Conservation (phyloP, 2,113 vertebrate species). For the Anser brachyrhynchus region DNA sequence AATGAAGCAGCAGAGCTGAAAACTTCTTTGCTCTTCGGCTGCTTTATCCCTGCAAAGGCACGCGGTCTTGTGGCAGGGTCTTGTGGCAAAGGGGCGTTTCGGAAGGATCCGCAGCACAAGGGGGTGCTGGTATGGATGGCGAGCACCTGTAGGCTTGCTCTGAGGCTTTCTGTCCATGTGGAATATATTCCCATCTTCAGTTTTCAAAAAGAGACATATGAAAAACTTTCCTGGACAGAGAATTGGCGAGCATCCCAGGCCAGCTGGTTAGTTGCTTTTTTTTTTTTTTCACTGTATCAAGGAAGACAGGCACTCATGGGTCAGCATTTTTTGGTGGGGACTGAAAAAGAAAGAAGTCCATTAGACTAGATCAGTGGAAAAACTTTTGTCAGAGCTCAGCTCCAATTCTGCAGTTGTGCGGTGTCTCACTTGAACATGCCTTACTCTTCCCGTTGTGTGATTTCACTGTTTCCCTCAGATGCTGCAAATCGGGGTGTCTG, state of each 20-base stretch:
- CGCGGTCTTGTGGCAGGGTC: not conserved
- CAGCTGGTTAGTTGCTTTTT: not conserved
- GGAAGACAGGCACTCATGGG: not conserved
- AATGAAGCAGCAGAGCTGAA: constrained; percentile 30
- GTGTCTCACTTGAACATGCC: not conserved
- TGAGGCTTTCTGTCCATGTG: constrained; percentile 35
- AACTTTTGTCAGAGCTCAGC: not conserved
- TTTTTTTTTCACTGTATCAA: not conserved
- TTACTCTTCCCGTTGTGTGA: not conserved
- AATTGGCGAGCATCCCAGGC: not conserved
- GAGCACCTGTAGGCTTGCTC: constrained; percentile 22
- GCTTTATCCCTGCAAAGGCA: not conserved
- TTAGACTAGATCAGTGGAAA: not conserved
- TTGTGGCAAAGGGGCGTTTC: not conserved
- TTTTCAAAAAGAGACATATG: constrained; percentile 8
- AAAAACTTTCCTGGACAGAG: not conserved
- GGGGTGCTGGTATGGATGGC: constrained; percentile 25
- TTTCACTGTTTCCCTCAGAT: not conserved
- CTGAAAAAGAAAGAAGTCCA: not conserved
- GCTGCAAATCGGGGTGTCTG: not conserved
- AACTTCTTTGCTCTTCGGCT: constrained; percentile 10
- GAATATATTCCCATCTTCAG: not conserved
- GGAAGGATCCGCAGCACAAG: constrained; percentile 29
- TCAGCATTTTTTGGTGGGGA: not conserved
- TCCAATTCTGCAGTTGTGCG: not conserved